These are phyloP conservation scores for Pachypanchax playfairii DNA, from an alignment of 2,113 vertebrate species.

Conservation along the genomic window DNA sequence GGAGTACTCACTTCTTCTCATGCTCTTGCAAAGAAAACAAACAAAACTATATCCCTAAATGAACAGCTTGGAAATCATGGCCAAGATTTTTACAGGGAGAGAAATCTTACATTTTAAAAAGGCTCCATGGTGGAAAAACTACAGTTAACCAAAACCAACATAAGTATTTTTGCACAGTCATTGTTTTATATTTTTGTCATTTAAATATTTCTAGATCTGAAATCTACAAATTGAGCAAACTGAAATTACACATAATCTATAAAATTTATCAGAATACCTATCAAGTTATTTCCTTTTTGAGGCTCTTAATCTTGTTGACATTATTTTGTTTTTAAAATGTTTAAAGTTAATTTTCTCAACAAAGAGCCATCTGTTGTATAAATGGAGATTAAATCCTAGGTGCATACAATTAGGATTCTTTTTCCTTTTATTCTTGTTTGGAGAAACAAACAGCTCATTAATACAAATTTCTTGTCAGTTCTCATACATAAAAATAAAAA, in stretches of 20 bases:
- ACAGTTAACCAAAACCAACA: too few species aligned
- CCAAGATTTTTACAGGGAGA: too few species aligned
- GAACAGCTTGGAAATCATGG: background rate
- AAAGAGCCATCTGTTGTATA: slow-evolving; percentile 28
- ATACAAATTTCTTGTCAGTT: background rate
- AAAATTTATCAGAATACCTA: too few species aligned
- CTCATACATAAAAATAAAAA: background rate
- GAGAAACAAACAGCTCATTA: slow-evolving; percentile 2
- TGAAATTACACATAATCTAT: too few species aligned
- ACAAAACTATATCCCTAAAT: background rate
- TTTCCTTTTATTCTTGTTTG: background rate
- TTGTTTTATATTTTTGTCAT: too few species aligned
- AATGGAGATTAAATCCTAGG: slow-evolving; percentile 30
- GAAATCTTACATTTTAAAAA: too few species aligned
- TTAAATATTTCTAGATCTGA: too few species aligned
- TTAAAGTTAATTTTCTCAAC: slow-evolving; percentile 52
- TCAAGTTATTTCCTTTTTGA: slow-evolving; percentile 8
- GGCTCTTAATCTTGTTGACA: slow-evolving; percentile 66
- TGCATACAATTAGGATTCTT: slow-evolving; percentile 23
- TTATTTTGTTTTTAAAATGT: slow-evolving; percentile 67
- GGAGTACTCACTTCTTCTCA: background rate
- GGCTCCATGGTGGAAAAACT: too few species aligned
- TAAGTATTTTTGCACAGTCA: too few species aligned
- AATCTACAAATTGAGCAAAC: too few species aligned
- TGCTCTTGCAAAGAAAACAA: background rate